Evolutionary conservation across 2,888 invertebrate genomes (phyloP).

Genomic region (Platynereis dumerilii): DNA sequence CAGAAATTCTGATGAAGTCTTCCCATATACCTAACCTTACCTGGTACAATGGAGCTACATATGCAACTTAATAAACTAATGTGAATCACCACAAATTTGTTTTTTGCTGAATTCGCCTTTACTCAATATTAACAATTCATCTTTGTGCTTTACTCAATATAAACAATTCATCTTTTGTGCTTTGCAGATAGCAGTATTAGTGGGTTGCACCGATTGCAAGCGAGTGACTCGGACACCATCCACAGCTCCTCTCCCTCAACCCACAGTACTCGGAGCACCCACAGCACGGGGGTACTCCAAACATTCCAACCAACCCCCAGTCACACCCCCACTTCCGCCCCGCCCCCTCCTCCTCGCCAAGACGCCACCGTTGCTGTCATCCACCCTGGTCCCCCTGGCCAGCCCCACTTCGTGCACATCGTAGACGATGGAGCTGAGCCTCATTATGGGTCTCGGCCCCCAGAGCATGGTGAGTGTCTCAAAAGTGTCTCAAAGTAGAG

Average conservation of each 20-base stretch:
- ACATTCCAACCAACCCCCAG: slow-evolving; percentile 51
- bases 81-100: too few relatives aligned
- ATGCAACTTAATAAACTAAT: too few relatives aligned
- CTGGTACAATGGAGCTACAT: too few relatives aligned
- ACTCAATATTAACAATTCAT: too few relatives aligned
- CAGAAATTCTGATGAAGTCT: too few relatives aligned
- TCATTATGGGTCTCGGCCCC: background rate
- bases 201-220: slow-evolving; percentile 47
- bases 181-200: slow-evolving; percentile 49
- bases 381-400: background rate
- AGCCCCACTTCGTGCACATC: background rate
- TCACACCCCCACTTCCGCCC: slow-evolving; percentile 38
- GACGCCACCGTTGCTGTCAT: background rate
- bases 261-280: slow-evolving; percentile 50
- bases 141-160: too few relatives aligned
- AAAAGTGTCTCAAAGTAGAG: too few relatives aligned
- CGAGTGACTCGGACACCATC: slow-evolving; percentile 50
- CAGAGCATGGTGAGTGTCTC: background rate
- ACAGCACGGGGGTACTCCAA: slow-evolving; percentile 44
- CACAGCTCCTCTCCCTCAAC: slow-evolving; percentile 45
- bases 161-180: too few relatives aligned
- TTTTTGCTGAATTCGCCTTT: too few relatives aligned
- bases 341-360: background rate
- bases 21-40: too few relatives aligned
- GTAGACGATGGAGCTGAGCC: background rate